phyloP scores from a whole-genome alignment of 2,888 invertebrate species.

The Lydus trimaculatus region DNA sequence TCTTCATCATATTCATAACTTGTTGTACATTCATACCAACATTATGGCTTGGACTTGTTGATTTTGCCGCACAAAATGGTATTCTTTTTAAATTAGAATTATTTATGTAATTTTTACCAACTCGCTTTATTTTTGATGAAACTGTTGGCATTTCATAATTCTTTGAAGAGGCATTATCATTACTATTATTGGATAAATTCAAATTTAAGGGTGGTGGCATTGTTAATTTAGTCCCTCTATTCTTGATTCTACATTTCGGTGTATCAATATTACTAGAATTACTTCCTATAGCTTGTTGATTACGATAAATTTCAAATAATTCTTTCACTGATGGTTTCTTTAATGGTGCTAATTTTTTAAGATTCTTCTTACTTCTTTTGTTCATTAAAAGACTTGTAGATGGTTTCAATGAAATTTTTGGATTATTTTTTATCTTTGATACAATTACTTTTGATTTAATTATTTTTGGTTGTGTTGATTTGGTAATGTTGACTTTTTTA shows the following conservation, averaged over 20 bases:
- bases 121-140: conserved; percentile 72
- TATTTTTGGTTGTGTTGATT: not conserved
- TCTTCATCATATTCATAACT: conserved; percentile 59
- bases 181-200: conserved; percentile 11
- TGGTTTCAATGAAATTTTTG: not conserved
- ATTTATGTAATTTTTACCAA: conserved; percentile 64
- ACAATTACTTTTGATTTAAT: not conserved
- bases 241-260: conserved; percentile 27
- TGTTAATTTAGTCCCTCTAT: not conserved
- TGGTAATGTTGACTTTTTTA: not conserved
- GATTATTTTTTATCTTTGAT: not conserved
- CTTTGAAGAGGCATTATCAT: conserved; percentile 39
- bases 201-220: conserved; percentile 39
- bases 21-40: conserved; percentile 72
- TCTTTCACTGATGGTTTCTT: not conserved
- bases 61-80: conserved; percentile 69
- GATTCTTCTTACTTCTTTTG: not conserved
- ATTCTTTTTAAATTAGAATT: conserved; percentile 60
- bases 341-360: not conserved
- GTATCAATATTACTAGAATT: conserved; percentile 52
- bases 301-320: conserved; percentile 59
- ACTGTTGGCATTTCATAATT: conserved; percentile 70
- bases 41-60: conserved; percentile 70
- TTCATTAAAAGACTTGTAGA: not conserved
- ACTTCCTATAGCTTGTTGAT: conserved; percentile 52